A percentile compares a stretch with the other conserved stretches of the same genome.
Evolutionary conservation across 2,888 invertebrate genomes (phyloP).

Genomic region (Noctuana brunneofusca): DNA sequence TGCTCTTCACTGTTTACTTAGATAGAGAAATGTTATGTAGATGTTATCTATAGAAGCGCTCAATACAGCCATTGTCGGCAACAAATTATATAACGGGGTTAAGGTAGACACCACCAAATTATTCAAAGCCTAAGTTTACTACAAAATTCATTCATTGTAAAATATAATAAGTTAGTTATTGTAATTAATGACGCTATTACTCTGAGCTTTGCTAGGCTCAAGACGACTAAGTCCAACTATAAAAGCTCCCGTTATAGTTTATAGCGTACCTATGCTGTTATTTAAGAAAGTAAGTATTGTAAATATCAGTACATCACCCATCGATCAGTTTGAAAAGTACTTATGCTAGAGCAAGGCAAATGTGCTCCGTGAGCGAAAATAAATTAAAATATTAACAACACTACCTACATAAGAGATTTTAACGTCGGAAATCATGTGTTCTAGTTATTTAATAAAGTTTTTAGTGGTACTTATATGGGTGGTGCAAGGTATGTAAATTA

Average conservation of each 20-base stretch:
- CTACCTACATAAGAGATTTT: neutral
- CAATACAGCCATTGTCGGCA: too few relatives aligned
- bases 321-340: constrained; percentile 33
- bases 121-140: too few relatives aligned
- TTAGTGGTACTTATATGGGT: neutral
- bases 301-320: constrained; percentile 36
- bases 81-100: too few relatives aligned
- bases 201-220: constrained; percentile 41
- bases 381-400: neutral
- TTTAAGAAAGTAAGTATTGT: constrained; percentile 46
- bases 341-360: constrained; percentile 11
- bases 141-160: too few relatives aligned
- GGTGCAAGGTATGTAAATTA: neutral
- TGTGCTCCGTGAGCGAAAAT: neutral
- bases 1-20: too few relatives aligned
- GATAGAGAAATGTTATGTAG: too few relatives aligned
- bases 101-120: too few relatives aligned
- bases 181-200: neutral
- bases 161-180: neutral
- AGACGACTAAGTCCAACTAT: constrained; percentile 39
- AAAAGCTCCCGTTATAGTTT: constrained; percentile 45
- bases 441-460: neutral
- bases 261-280: constrained; percentile 36
- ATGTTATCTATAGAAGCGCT: too few relatives aligned
- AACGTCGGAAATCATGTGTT: neutral